Base-by-base conservation (phyloP, 2,113 vertebrate species). In the Lepus europaeus region DNA sequence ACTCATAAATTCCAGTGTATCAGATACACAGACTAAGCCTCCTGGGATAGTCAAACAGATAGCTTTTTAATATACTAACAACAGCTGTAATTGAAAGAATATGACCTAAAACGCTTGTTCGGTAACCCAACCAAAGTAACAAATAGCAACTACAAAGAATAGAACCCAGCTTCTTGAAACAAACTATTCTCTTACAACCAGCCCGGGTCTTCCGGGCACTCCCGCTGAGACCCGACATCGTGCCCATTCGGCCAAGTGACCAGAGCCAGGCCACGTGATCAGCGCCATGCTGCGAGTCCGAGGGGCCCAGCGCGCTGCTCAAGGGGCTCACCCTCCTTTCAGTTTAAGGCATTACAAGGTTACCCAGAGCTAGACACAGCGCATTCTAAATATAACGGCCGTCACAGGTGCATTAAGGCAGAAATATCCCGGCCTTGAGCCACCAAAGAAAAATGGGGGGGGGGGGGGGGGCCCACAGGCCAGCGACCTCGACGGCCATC, bases 311-410 rank as follows among this genome's bases (percentile, higher is more conserved):
- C 22, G 96, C 77, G 90, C 93, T 45, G 45, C 96, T 87, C 29
- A 0, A 20, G 1, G 5, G 20, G 81, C 22, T 64, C 45, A 0
- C 5, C 66, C 49, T 20, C 19, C 31, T 74, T 90, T 85, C 64
- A 68, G 83, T 53, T 93, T 97, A 98, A 97, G 97, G 97, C 96
- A 91, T 77, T 31, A 59, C 89, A 14, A n/a, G 83, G 92, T 23
- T 9, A 23, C 23, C 3, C n/a, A 56, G 70, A 66, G 81, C 96
- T 1, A 13, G 70, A 45, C 17, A 2, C 59, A 78, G 90, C 66
- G 12, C 76, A 20, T 68, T 82, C 79, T 5, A 19, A 87, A 36
- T 11, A 9, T 56, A 66, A 64, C 0, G 23, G 7, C 87, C 19
- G 68, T 80, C n/a, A 10, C 6, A 3, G 89, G 17, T 19, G 80